Conservation (phyloP, 2,113 vertebrate species). For the Empidonax traillii region DNA sequence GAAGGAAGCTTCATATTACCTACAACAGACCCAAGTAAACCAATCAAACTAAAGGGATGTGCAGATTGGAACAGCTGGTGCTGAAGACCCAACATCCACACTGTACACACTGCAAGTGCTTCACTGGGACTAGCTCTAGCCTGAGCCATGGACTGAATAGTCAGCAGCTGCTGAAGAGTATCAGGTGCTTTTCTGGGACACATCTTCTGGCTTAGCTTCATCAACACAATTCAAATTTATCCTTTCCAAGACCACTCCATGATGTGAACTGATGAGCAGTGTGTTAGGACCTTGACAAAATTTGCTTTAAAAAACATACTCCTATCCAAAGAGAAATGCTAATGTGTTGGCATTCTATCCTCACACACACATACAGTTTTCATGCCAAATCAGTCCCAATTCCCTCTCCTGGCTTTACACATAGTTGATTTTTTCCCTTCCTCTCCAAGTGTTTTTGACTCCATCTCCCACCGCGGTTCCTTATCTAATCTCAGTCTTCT, state of each 20-base stretch:
- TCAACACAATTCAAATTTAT: not conserved
- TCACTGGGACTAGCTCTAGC: not conserved
- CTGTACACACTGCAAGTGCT: not conserved
- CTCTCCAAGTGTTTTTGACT: not conserved
- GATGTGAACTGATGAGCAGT: not conserved
- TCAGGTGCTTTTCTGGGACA: not conserved
- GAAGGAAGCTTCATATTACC: not conserved
- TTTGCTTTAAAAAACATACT: not conserved
- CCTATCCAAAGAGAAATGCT: not conserved
- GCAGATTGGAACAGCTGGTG: not conserved
- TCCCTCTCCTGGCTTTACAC: not conserved
- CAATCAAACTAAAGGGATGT: not conserved
- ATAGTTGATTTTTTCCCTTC: not conserved
- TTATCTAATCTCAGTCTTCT: slow-evolving; percentile 17
- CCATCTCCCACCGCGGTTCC: not conserved
- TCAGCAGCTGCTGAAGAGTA: not conserved
- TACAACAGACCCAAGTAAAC: not conserved
- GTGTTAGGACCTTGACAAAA: not conserved
- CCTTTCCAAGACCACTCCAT: not conserved
- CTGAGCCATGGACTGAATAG: not conserved
- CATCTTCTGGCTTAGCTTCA: not conserved
- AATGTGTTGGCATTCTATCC: not conserved
- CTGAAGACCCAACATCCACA: not conserved
- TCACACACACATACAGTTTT: not conserved
- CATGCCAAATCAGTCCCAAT: slow-evolving; percentile 2